Percentiles rank a stretch among this genome's conserved stretches.
Evolutionary conservation across 1,140 invertebrate species (phyloP).

Genomic region (Bombus sibiricus): DNA sequence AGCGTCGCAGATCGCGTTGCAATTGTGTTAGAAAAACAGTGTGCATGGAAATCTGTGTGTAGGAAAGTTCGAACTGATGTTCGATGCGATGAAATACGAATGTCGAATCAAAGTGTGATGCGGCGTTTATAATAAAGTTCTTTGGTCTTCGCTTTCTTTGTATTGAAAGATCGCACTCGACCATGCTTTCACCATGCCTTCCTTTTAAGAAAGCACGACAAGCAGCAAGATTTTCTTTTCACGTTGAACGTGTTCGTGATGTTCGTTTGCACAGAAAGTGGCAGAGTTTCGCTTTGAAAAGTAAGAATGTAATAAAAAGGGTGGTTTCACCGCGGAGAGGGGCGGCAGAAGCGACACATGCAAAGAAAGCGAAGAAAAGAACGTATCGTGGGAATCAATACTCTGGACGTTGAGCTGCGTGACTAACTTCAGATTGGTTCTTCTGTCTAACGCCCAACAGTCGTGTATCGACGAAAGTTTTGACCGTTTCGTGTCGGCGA

Average conservation of each 20-base stretch:
- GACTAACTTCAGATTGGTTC: constrained; percentile 55
- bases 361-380: constrained; percentile 31
- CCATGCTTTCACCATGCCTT: constrained; percentile 58
- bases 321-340: background rate
- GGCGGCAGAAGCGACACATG: constrained; percentile 6
- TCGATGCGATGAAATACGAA: background rate
- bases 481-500: constrained; percentile 1
- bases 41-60: background rate
- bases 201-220: constrained; percentile 35
- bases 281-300: background rate
- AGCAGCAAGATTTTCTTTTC: background rate
- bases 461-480: constrained; percentile 55
- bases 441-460: constrained; percentile 51
- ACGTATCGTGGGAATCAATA: constrained; percentile 65
- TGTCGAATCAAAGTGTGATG: background rate
- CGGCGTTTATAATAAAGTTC: background rate
- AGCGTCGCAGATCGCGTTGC: background rate
- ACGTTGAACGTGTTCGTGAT: background rate
- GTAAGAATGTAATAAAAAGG: background rate
- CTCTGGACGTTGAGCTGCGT: constrained; percentile 51
- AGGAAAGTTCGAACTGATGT: background rate
- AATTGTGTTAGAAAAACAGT: background rate
- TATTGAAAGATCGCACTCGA: background rate
- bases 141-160: background rate
- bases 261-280: background rate